Evolutionary conservation across 2,113 vertebrate species (phyloP).

Genomic region (Lycocorax pyrrhopterus): DNA sequence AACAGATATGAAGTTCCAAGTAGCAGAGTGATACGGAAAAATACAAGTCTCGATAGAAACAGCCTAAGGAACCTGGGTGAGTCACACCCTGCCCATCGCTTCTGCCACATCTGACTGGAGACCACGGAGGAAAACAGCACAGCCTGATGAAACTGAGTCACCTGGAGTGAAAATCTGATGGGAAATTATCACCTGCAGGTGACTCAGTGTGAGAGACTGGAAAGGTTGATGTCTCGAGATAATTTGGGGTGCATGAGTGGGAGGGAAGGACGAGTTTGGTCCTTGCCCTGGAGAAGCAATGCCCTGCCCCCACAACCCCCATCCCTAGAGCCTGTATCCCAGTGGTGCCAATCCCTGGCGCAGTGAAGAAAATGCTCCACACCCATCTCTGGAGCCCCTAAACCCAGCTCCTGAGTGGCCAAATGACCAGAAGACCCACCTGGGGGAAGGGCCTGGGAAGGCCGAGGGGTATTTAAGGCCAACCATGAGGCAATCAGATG

Average conservation of each 20-base stretch:
- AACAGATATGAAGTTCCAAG: neutral
- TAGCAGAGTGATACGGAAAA: neutral
- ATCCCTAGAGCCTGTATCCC: neutral
- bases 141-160: neutral
- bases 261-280: neutral
- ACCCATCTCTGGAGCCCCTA: too few relatives aligned
- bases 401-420: neutral
- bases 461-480: neutral
- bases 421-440: neutral
- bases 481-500: rapidly evolving
- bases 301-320: neutral
- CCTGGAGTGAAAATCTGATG: neutral
- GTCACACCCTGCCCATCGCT: neutral
- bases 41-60: neutral
- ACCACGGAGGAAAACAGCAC: neutral
- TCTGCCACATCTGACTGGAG: neutral
- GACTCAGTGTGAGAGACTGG: neutral
- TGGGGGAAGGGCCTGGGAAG: neutral
- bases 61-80: neutral
- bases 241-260: neutral
- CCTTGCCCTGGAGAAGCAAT: neutral
- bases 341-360: neutral
- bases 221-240: rapidly evolving
- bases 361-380: neutral
- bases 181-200: neutral